Evolutionary conservation across 2,888 invertebrate genomes (phyloP), one percentile per base, ranked within the genome.

Genomic region (Cyrtodaria siliqua): DNA sequence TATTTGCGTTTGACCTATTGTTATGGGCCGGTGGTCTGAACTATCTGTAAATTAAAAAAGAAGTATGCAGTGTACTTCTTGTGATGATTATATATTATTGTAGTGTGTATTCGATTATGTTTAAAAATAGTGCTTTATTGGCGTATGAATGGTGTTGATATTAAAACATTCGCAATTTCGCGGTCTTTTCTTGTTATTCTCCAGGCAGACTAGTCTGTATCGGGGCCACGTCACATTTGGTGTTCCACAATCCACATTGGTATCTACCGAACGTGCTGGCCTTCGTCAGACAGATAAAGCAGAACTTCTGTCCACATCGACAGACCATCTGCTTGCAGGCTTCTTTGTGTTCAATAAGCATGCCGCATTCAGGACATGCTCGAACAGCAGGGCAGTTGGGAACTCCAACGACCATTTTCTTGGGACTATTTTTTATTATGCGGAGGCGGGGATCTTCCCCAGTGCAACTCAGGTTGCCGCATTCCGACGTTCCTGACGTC

Each of bases 321-420:
- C 86, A 86, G 1, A 18, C 33, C 79, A 86, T 85, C 14, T 86
- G 83, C 27, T 86, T 85, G 47, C 83, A 86, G 0, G 56, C 70
- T 16, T 70, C 53, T 20, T 63, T 77, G 56, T 86, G 86, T 40
- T 85, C 81, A 42, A 86, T 82, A 2, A 85, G 50, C 50, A 77
- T 26, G 0, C 83, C 83, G 50, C 83, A 85, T n/a, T 55, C 62
- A 16, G 83, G 84, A 66, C 86, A 86, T 1, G 79, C 83, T 24
- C 86, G 70, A 1, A 81, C 50, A 18, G 80, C 73, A 0, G 86
- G 85, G 59, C 83, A 85, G 33, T 62, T 61, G 12, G 40, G 42
- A 8, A 85, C 79, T 4, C 66, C 82, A 14, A 84, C 69, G 1
- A 85, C 75, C 9, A 18, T 44, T 55, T 85, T 85, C 40, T 59